These are phyloP conservation scores for Pseudomyrmex concolor DNA, from an alignment of 1,140 invertebrate genomes.

Conservation along the genomic window DNA sequence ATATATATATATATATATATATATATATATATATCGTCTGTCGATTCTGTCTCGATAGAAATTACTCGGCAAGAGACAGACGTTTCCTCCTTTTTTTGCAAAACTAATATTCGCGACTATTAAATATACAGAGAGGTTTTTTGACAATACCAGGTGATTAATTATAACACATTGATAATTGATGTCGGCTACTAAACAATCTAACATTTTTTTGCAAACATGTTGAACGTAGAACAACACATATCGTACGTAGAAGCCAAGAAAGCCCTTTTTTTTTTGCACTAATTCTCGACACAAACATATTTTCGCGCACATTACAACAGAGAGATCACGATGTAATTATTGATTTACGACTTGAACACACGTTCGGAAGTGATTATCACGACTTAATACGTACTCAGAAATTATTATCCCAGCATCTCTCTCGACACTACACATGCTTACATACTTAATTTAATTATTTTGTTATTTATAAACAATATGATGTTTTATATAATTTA, in stretches of 20 bases:
- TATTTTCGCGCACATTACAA: conserved; percentile 3
- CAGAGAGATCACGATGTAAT: conserved; percentile 10
- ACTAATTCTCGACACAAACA: not conserved
- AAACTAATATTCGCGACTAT: conserved; percentile 16
- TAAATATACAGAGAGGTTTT: not conserved
- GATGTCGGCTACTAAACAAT: conserved; percentile 24
- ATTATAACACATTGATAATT: conserved; percentile 21
- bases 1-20: too few relatives aligned
- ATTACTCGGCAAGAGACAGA: conserved; percentile 17
- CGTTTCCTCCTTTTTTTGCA: not conserved
- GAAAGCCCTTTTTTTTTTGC: too few relatives aligned
- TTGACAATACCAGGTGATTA: not conserved
- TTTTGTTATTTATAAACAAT: too few relatives aligned
- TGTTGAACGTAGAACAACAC: not conserved
- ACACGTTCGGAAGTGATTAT: conserved; percentile 30
- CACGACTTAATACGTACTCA: not conserved
- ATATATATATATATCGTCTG: too few relatives aligned
- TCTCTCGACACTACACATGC: not conserved
- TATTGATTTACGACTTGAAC: conserved; percentile 5
- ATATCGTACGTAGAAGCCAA: not conserved
- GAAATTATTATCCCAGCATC: not conserved
- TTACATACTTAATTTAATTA: not conserved
- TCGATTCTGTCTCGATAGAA: conserved; percentile 2
- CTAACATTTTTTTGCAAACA: conserved; percentile 4
- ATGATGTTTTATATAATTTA: too few relatives aligned